Conservation (phyloP, 2,888 invertebrate species). For the Diarsia dahlii region DNA sequence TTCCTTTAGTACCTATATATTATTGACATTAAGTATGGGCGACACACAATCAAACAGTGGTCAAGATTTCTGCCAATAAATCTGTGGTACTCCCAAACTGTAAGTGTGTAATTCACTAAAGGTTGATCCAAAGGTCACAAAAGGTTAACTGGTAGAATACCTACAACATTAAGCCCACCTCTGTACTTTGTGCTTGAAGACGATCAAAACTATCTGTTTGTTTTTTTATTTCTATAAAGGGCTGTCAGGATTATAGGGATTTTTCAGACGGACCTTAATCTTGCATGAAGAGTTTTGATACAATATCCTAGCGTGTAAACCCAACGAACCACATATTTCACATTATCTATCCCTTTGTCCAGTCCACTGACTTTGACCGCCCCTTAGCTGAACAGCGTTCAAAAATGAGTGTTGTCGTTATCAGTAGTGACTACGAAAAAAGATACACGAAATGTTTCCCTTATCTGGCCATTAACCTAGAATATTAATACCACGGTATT, state of each 20-base stretch:
- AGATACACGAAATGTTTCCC: constrained; percentile 36
- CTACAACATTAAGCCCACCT: too few species aligned
- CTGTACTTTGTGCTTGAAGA: too few species aligned
- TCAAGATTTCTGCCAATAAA: background rate
- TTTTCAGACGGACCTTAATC: background rate
- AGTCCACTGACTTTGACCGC: background rate
- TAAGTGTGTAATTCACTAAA: too few species aligned
- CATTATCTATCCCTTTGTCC: background rate
- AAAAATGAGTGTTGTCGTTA: constrained; percentile 12
- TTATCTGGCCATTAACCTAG: constrained; percentile 59
- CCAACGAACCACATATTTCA: background rate
- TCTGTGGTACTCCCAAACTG: too few species aligned
- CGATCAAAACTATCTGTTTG: background rate
- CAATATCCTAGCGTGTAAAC: background rate
- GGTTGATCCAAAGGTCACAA: too few species aligned
- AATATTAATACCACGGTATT: constrained; percentile 56
- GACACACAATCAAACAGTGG: background rate
- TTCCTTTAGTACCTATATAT: too few species aligned
- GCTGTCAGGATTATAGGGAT: background rate
- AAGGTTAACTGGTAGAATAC: too few species aligned
- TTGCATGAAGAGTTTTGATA: background rate
- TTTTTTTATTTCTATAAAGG: background rate
- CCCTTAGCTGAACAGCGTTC: background rate
- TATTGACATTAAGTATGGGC: background rate
- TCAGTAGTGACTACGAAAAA: background rate